Conservation (phyloP, 2,888 invertebrate species). For the Phanerotoma sp. region DNA sequence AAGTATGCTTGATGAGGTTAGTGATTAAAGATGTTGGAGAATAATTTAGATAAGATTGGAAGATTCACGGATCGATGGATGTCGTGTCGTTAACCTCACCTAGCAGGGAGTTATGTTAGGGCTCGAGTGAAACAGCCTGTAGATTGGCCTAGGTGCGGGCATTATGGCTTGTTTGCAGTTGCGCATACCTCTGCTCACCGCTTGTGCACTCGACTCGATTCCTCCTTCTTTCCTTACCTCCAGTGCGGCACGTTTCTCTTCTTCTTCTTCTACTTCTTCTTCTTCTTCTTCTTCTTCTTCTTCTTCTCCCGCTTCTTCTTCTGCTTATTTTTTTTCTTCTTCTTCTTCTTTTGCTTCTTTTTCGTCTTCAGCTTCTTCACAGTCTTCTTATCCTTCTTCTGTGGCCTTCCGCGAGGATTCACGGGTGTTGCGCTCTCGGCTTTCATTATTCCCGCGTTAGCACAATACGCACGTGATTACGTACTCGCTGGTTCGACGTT, state of each 20-base stretch:
- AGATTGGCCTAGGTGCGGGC: constrained; percentile 20
- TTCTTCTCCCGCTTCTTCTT: constrained; percentile 14
- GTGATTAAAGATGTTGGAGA: background rate
- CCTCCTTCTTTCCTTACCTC: constrained; percentile 27
- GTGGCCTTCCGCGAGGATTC: constrained; percentile 35
- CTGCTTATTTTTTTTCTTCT: constrained; percentile 20
- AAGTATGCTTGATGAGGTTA: no score
- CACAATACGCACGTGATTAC: constrained; percentile 32
- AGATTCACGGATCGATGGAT: constrained; percentile 16
- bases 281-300: constrained; percentile 11
- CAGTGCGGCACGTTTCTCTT: constrained; percentile 19
- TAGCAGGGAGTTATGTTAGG: constrained; percentile 10
- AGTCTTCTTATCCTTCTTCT: constrained; percentile 22
- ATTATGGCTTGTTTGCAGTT: constrained; percentile 29
- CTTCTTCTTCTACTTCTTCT: constrained; percentile 11
- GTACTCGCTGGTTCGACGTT: constrained; percentile 19
- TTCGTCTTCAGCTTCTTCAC: constrained; percentile 1
- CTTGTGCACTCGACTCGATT: constrained; percentile 5
- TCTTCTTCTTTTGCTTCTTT: constrained; percentile 4
- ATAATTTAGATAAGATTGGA: constrained; percentile 5
- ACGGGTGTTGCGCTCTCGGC: constrained; percentile 37
- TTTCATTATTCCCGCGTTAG: constrained; percentile 40
- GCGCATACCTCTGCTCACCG: constrained; percentile 19
- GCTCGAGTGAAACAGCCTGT: constrained; percentile 23
- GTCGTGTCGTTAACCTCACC: constrained; percentile 24